phyloP scores from a whole-genome alignment of 92 coral and sea anemone genomes.

The Umimayanthus kanabou region DNA sequence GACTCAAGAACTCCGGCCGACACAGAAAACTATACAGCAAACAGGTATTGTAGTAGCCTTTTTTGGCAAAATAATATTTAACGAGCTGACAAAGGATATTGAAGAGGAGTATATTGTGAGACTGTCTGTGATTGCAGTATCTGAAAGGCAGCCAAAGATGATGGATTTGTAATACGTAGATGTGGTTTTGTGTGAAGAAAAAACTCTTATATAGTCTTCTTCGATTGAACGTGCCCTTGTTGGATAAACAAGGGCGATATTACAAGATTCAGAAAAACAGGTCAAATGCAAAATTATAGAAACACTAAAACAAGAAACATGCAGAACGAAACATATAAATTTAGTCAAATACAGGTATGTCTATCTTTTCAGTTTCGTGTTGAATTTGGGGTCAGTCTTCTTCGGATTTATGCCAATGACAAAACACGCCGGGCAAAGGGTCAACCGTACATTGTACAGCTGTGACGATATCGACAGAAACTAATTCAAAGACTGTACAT shows the following conservation, averaged over 20 bases:
- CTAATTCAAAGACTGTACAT: too few relatives aligned
- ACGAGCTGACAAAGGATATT: not conserved
- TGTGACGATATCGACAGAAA: too few relatives aligned
- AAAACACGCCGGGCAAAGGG: too few relatives aligned
- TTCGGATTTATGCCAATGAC: too few relatives aligned
- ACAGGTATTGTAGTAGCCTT: not conserved
- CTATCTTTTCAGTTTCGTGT: too few relatives aligned
- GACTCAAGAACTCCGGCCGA: not conserved
- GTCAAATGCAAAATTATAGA: not conserved
- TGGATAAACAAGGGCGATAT: not conserved
- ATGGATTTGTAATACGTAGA: not conserved
- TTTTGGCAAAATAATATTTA: not conserved
- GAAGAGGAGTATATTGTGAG: not conserved
- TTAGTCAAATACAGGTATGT: not conserved
- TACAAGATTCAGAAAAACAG: not conserved
- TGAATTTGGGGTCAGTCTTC: not conserved
- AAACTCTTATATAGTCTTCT: not conserved
- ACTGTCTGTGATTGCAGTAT: not conserved
- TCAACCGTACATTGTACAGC: too few relatives aligned
- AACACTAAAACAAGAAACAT: not conserved
- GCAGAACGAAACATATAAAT: not conserved
- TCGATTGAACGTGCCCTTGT: not conserved
- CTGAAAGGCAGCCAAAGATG: not conserved
- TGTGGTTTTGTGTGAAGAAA: not conserved
- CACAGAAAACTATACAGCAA: not conserved